Conservation (phyloP, 1,140 invertebrate species). For the Drosophila hydei region DNA sequence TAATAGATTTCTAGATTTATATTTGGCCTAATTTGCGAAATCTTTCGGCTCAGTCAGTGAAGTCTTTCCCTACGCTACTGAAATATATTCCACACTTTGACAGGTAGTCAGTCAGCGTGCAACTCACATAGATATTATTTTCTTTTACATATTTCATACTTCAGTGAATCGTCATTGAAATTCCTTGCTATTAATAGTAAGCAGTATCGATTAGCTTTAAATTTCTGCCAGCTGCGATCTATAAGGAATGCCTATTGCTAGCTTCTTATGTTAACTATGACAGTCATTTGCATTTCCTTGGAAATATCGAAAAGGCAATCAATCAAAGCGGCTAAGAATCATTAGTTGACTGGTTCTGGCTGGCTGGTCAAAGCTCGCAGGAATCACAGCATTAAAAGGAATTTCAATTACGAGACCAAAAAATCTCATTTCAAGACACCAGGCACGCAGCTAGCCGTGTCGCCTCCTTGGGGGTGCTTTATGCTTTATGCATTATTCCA, state of each 20-base stretch:
- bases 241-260: not conserved
- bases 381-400: slow-evolving; percentile 25
- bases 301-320: slow-evolving; percentile 26
- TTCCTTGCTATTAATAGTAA: too few species aligned
- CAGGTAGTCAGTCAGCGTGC: too few species aligned
- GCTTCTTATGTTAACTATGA: not conserved
- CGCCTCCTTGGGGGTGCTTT: slow-evolving; percentile 7
- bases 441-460: slow-evolving; percentile 27
- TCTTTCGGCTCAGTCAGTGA: too few species aligned
- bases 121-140: too few species aligned
- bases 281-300: slow-evolving; percentile 13
- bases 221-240: too few species aligned
- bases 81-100: too few species aligned
- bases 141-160: too few species aligned
- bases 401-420: slow-evolving; percentile 58
- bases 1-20: too few species aligned
- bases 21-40: too few species aligned
- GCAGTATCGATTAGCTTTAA: not conserved
- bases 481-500: slow-evolving; percentile 41
- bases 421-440: slow-evolving; percentile 49
- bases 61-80: too few species aligned
- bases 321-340: slow-evolving; percentile 31
- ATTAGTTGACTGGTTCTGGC: slow-evolving; percentile 22
- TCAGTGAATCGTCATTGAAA: too few species aligned
- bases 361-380: slow-evolving; percentile 15